A percentile compares a stretch with the other conserved stretches of the same genome.
phyloP scores from a whole-genome alignment of 1,140 invertebrate genomes.

The Geopemphigus sp. region DNA sequence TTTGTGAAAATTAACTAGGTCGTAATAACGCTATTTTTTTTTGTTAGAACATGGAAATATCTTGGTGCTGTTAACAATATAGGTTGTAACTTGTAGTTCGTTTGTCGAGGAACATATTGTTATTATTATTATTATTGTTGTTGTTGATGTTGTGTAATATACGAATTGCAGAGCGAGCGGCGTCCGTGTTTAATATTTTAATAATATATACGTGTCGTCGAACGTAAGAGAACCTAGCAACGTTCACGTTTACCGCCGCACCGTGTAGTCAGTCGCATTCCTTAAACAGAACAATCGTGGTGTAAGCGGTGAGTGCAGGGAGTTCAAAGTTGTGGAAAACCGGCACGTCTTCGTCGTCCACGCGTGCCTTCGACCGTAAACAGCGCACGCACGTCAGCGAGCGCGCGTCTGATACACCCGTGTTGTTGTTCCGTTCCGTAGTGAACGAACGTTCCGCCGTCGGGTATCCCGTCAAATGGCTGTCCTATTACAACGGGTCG shows the following conservation, averaged over 20 bases:
- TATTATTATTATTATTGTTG: constrained; percentile 4
- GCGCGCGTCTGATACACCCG: too few species aligned
- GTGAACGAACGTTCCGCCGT: too few species aligned
- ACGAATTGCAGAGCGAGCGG: not conserved
- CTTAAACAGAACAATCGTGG: not conserved
- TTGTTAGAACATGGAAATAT: not conserved
- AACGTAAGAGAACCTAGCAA: not conserved
- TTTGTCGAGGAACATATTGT: too few species aligned
- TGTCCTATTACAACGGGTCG: too few species aligned
- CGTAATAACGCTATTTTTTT: too few species aligned
- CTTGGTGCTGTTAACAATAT: too few species aligned
- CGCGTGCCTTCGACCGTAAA: not conserved
- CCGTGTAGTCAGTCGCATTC: not conserved
- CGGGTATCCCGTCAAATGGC: too few species aligned
- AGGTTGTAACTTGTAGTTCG: too few species aligned
- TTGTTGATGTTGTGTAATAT: not conserved
- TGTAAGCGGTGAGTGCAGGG: too few species aligned
- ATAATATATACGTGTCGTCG: not conserved
- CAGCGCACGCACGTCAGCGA: not conserved
- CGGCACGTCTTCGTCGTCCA: not conserved
- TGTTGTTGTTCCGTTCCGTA: too few species aligned
- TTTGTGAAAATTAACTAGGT: too few species aligned
- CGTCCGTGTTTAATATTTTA: not conserved
- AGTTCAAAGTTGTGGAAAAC: constrained; percentile 29
- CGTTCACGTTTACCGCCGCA: constrained; percentile 13